Evolutionary conservation across 2,888 invertebrate genomes (phyloP), one percentile per base, ranked within the genome.

Genomic region (Athalia circularis): DNA sequence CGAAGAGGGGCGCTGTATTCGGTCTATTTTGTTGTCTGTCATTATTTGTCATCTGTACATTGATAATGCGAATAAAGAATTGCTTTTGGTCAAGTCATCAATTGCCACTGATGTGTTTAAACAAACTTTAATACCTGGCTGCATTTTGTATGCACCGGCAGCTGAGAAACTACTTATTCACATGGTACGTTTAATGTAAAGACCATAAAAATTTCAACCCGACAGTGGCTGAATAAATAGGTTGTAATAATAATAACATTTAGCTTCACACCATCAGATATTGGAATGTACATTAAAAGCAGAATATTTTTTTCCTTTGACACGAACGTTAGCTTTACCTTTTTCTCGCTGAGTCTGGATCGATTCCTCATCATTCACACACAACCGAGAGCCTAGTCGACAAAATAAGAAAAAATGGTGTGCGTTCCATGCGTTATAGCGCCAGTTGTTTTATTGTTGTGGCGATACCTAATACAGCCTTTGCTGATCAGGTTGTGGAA

Each of bases 401-500:
- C n/a, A 4, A 54, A 9, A 43, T 3, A 64, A 5, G 43, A 11
- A 29, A 91, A 87, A 84, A 95, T 95, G 95, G 95, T 95, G 83
- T 97, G 97, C 88, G 92, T 97, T 79, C 96, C 97, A 29, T 97
- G 97, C 89, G 95, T 97, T 85, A 94, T 96, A 81, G 94, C 97
- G 88, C 97, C 97, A 2, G 91, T 96, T 80, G 91, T 97, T 65
- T 92, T 97, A 11, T 95, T 95, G 86, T 92, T 97, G 80, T 97
- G 96, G 94, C 96, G 96, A 88, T 95, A 94, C 87, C 95, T 96
- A 85, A 92, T 97, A 80, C 96, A 97, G 88, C 97, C 97, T 0
- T 92, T 96, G 81, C 90, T 97, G 70, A 88, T 96, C 74, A 94
- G 94, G 81, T 95, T 95, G 87, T 97, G 96, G 96, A 96, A 96